Base-by-base conservation (phyloP, 1,140 invertebrate genomes). In the Drosophila dunni region DNA sequence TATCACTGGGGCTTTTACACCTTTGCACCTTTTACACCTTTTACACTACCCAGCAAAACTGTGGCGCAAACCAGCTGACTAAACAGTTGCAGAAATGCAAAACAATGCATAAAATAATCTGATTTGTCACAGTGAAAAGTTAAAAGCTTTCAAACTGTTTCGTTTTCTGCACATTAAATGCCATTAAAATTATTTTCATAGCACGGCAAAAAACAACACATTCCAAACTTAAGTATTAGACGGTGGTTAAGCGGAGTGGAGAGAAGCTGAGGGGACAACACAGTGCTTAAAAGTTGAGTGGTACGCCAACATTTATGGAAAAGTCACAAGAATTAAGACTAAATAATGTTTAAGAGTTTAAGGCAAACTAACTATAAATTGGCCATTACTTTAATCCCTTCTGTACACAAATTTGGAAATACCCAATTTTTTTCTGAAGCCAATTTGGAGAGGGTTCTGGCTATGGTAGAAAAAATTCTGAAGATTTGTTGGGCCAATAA, bases 171-270 rank as follows among this genome's bases (percentile, higher is more conserved):
- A 82, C 86, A 86, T 88, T 88, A 88, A 86, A 86, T 86, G 79
- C 71, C 81, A 82, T 86, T 88, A 86, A 82, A 86, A 86, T 86
- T 88, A 86, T 86, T 86, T 86, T 86, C 82, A 82, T 72, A 78
- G 81, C 78, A 42, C 38, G 45, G 54, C 24, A 48, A 17, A 56
- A 29, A 29, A 29, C 24, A 29, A 46, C 48, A 34, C 65, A 66
- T 53, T 56, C 44, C 8, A 34, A 78, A 48, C 67, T 70, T 68
- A 33, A 66, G 57, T 29, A 5, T 29, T 44, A n/a, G 24, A 15
- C 13, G 29, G 8, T 4, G 3, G 17, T 46, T 40, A 57, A 9
- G 33, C 1, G 7, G 17, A 15, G 2, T 7, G 38, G 24, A 13
- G 40, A 15, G 36, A 17, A 29, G 58, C 40, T 51, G 60, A 44